Evolutionary conservation across 2,888 invertebrate genomes (phyloP).

Genomic region (Zootermopsis nevadensis): DNA sequence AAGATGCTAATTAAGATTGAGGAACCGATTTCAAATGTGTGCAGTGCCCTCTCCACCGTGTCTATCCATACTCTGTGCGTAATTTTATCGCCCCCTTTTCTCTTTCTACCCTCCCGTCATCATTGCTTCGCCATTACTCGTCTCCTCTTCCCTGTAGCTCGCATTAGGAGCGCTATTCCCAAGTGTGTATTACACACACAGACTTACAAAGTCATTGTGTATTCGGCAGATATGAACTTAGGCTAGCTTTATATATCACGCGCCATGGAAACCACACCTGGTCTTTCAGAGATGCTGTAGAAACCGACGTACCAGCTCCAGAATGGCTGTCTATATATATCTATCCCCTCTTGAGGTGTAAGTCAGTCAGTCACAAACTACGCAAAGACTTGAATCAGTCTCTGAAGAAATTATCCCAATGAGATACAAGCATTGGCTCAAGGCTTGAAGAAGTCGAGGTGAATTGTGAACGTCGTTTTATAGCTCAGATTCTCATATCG

Average conservation of each 20-base stretch:
- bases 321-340: not conserved
- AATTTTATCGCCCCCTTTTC: not conserved
- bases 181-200: not conserved
- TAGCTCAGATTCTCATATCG: too few relatives aligned
- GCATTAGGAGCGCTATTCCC: not conserved
- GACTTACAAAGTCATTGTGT: slow-evolving; percentile 24
- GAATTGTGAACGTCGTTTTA: not conserved
- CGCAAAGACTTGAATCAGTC: not conserved
- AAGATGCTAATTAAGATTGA: slow-evolving; percentile 24
- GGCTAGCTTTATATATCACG: not conserved
- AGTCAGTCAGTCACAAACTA: not conserved
- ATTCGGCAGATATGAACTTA: slow-evolving; percentile 9
- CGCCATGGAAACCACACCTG: not conserved
- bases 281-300: not conserved
- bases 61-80: not conserved
- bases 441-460: not conserved
- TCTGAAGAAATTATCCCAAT: not conserved
- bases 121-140: slow-evolving; percentile 3
- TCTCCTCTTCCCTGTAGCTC: not conserved
- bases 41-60: not conserved
- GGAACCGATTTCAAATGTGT: not conserved
- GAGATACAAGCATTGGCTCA: not conserved
- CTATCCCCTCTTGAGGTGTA: not conserved
- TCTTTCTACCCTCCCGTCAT: not conserved
- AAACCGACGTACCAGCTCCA: not conserved